Evolutionary conservation across 2,113 vertebrate species (phyloP).

Genomic region (Fulmarus glacialis): DNA sequence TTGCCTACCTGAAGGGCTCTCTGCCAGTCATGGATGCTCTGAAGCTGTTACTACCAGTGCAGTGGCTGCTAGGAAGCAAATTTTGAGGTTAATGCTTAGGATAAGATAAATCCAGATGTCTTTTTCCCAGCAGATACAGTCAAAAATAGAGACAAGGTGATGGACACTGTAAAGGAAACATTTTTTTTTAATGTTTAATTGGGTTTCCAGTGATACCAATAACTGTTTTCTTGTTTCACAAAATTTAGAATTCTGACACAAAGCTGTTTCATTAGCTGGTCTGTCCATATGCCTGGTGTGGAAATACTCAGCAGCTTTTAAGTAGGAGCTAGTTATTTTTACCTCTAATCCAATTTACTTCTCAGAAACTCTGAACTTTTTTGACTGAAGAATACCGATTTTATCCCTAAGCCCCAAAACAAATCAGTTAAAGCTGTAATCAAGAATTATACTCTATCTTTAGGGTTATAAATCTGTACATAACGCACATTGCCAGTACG

Average conservation of each 20-base stretch:
- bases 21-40: accelerated
- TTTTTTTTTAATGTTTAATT: neutral
- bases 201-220: neutral
- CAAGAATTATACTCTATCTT: neutral
- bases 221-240: neutral
- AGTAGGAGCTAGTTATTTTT: neutral
- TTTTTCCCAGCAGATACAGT: neutral
- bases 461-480: neutral
- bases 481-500: neutral
- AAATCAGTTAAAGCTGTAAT: neutral
- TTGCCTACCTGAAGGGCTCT: neutral
- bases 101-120: neutral
- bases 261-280: neutral
- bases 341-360: neutral
- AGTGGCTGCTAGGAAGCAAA: neutral
- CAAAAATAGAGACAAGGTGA: neutral
- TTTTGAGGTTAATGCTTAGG: neutral
- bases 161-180: neutral
- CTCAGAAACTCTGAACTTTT: neutral
- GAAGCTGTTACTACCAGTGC: neutral
- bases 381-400: neutral
- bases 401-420: neutral
- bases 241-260: neutral
- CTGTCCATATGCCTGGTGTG: neutral
- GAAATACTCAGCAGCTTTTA: neutral